Evolutionary conservation across 2,113 vertebrate genomes (phyloP).

Genomic region (Coptodon rendalli): DNA sequence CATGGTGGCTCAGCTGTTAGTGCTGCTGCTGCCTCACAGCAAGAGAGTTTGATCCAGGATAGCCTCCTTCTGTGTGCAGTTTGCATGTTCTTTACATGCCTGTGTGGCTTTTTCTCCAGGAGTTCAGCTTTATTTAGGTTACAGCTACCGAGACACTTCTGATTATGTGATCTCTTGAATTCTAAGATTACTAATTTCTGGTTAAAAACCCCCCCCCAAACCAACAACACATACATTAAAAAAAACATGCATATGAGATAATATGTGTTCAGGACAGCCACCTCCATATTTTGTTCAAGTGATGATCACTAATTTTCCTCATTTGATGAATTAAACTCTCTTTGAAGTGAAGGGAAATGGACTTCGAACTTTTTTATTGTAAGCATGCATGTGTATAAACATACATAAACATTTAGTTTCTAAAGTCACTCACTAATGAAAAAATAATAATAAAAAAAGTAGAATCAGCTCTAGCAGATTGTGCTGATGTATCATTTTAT

Average conservation of each 20-base stretch:
- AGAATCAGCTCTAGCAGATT: not conserved
- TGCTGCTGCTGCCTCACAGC: not conserved
- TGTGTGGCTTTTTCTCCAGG: not conserved
- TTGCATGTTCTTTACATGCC: not conserved
- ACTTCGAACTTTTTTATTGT: not conserved
- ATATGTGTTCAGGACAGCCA: not conserved
- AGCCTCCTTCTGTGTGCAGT: not conserved
- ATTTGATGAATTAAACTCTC: not conserved
- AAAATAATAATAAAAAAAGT: not conserved
- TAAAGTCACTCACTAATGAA: not conserved
- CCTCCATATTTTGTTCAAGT: not conserved
- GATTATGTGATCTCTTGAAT: not conserved
- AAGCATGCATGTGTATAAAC: not conserved
- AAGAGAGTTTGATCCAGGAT: not conserved
- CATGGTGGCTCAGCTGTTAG: not conserved
- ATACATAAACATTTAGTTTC: not conserved
- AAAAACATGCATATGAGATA: not conserved
- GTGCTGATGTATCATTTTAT: not conserved
- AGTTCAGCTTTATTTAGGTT: not conserved
- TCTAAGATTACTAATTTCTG: not conserved
- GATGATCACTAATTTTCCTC: not conserved
- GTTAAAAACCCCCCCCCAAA: rapidly evolving
- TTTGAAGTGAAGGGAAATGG: not conserved
- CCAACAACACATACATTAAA: not conserved
- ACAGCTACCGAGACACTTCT: not conserved